Evolutionary conservation across 2,888 invertebrate species (phyloP).

Genomic region (Onthophagus sagittarius): DNA sequence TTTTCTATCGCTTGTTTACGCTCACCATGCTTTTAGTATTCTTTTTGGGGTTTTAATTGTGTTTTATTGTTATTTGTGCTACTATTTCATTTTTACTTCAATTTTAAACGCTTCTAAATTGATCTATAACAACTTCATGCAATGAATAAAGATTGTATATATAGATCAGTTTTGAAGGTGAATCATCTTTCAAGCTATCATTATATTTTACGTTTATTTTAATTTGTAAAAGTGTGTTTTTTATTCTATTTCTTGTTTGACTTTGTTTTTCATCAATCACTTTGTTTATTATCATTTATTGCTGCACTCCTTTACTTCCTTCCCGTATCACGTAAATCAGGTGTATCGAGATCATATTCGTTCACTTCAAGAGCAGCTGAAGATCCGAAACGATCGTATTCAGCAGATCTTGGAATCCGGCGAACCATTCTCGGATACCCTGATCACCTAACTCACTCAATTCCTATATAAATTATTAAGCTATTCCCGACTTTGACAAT

Average conservation of each 20-base stretch:
- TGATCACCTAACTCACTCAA: conserved; percentile 57
- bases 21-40: conserved; percentile 5
- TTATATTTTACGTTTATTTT: conserved; percentile 12
- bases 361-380: conserved; percentile 82
- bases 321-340: conserved; percentile 49
- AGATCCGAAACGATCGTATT: conserved; percentile 82
- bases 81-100: not conserved
- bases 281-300: conserved; percentile 50
- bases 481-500: conserved; percentile 24
- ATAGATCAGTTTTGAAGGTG: conserved; percentile 10
- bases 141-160: not conserved
- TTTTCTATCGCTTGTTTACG: conserved; percentile 25
- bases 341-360: conserved; percentile 82
- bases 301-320: conserved; percentile 40
- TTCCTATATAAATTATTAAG: conserved; percentile 1
- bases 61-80: not conserved
- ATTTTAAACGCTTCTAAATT: not conserved
- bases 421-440: conserved; percentile 75
- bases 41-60: conserved; percentile 18
- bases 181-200: not conserved
- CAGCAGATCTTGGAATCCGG: conserved; percentile 84
- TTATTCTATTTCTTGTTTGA: conserved; percentile 33
- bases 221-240: conserved; percentile 20
- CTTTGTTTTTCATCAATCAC: conserved; percentile 42
- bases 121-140: not conserved